These are phyloP conservation scores for Paramacrobiotus metropolitanus DNA, from an alignment of 1,140 invertebrate genomes.

Conservation along the genomic window DNA sequence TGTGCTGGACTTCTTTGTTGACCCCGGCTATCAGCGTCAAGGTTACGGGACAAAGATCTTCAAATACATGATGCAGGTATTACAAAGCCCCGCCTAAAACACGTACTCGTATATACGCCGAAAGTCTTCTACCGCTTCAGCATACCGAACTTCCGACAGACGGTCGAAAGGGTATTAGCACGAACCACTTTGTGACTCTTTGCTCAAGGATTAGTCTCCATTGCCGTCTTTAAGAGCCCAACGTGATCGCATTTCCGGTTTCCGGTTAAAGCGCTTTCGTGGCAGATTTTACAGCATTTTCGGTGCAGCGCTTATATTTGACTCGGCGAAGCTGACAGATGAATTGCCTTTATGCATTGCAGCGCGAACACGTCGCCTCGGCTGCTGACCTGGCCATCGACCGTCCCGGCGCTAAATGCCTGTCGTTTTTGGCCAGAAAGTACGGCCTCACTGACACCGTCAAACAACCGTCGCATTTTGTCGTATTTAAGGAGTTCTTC, in stretches of 20 bases:
- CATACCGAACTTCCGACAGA: neutral
- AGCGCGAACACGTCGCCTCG: constrained; percentile 42
- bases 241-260: neutral
- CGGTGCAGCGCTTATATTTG: neutral
- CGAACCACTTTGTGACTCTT: neutral
- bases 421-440: constrained; percentile 57
- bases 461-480: constrained; percentile 65
- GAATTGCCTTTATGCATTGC: constrained; percentile 1
- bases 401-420: constrained; percentile 60
- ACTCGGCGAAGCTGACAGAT: neutral
- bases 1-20: constrained; percentile 3
- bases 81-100: neutral
- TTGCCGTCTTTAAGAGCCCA: too few species aligned
- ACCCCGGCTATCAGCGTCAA: neutral
- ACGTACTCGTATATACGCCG: too few species aligned
- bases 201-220: too few species aligned
- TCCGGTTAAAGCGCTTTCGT: neutral
- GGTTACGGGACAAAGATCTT: neutral
- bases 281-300: neutral
- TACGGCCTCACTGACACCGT: constrained; percentile 43
- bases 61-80: neutral
- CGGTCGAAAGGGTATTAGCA: neutral
- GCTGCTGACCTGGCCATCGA: constrained; percentile 63
- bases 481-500: constrained; percentile 61
- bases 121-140: too few species aligned